phyloP scores from a whole-genome alignment of 2,888 invertebrate species.

The Acronicta aceris region DNA sequence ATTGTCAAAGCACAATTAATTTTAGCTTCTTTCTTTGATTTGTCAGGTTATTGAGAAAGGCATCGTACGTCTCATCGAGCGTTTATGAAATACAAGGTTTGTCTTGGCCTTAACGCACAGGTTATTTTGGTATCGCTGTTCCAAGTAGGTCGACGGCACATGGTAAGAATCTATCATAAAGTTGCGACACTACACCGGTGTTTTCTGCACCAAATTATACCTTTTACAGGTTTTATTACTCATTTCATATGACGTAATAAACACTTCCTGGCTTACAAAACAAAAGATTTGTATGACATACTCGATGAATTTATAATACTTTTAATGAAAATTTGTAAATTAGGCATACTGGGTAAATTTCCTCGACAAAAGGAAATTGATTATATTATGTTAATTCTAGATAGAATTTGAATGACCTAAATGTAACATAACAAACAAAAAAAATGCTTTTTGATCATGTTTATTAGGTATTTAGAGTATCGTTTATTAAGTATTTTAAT shows the following conservation, averaged over 20 bases:
- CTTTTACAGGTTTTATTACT: slow-evolving; percentile 35
- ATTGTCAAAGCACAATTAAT: slow-evolving; percentile 9
- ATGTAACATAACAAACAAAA: no score
- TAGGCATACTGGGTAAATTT: no score
- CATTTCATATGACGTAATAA: slow-evolving; percentile 21
- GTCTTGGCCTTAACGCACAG: slow-evolving; percentile 67
- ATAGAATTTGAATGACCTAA: no score
- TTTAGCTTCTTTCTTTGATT: slow-evolving; percentile 24
- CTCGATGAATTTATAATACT: no score
- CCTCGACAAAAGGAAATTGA: no score
- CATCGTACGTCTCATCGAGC: slow-evolving; percentile 31
- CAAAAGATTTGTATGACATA: no score
- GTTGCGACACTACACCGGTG: slow-evolving; percentile 65
- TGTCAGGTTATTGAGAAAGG: slow-evolving; percentile 29
- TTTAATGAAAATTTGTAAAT: no score
- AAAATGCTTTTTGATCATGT: no score
- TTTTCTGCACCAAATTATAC: slow-evolving; percentile 39
- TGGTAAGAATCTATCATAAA: slow-evolving; percentile 70
- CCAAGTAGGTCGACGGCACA: slow-evolving; percentile 73
- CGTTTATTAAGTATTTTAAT: no score
- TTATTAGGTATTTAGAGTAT: no score
- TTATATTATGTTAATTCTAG: no score
- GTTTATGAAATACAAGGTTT: slow-evolving; percentile 56
- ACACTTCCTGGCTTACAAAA: background rate
- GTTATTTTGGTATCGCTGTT: slow-evolving; percentile 71